A percentile compares a stretch with the other conserved stretches of the same genome.
phyloP scores from a whole-genome alignment of 2,797 vertebrate species.

The Apodemus agrarius region DNA sequence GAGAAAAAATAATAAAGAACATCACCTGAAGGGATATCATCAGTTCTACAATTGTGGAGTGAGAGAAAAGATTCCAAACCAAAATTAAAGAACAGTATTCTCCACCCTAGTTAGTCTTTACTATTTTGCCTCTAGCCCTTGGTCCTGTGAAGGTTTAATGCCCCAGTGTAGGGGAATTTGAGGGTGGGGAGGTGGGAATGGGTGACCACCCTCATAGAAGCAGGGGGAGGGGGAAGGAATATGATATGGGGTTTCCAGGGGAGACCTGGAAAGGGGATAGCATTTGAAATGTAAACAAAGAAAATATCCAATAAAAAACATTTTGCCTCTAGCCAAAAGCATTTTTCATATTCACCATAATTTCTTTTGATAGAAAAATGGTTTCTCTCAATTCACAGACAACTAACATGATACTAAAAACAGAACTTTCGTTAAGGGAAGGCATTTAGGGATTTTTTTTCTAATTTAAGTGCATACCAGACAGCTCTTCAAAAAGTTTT shows the following conservation, averaged over 20 bases:
- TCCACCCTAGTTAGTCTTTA: background rate
- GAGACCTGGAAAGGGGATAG: too few species aligned
- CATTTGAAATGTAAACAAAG: too few species aligned
- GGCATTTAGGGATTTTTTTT: background rate
- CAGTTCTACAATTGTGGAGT: background rate
- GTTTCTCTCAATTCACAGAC: conserved; percentile 37
- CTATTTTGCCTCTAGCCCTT: conserved; percentile 35
- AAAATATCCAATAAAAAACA: background rate
- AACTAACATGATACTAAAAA: conserved; percentile 61
- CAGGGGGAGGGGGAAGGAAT: too few species aligned
- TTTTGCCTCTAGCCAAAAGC: conserved; percentile 51
- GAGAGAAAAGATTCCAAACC: conserved; percentile 55
- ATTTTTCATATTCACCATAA: conserved; percentile 36
- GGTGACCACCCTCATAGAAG: too few species aligned
- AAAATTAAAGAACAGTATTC: conserved; percentile 42
- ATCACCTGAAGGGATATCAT: conserved; percentile 35
- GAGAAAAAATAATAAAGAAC: conserved; percentile 54
- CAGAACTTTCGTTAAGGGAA: conserved; percentile 52
- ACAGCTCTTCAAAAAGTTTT: conserved; percentile 47
- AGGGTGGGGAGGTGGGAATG: too few species aligned
- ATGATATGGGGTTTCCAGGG: too few species aligned
- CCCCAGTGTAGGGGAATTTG: too few species aligned
- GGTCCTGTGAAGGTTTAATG: too few species aligned
- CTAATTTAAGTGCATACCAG: conserved; percentile 33
- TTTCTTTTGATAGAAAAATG: conserved; percentile 62